Conservation (phyloP, 2,113 vertebrate species). For the Myiagra hebetior region DNA sequence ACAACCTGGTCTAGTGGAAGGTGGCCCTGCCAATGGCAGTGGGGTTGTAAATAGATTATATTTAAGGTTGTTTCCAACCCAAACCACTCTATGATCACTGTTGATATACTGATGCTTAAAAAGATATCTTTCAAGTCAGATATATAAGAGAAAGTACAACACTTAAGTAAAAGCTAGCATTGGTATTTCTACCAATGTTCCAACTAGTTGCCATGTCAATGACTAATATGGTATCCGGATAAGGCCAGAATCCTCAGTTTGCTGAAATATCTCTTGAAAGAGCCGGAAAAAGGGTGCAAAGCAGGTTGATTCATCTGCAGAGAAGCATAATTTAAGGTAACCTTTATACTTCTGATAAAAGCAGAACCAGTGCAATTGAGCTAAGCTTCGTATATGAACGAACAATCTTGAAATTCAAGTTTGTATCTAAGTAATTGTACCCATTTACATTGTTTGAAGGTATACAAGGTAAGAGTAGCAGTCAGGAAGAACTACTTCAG, state of each 20-base stretch:
- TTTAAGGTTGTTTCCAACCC: no score
- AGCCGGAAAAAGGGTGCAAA: neutral
- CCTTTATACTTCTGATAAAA: neutral
- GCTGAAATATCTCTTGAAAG: neutral
- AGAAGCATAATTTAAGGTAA: neutral
- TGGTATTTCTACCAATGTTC: neutral
- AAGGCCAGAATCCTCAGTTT: neutral
- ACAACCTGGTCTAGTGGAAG: no score
- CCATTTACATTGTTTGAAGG: neutral
- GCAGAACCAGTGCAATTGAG: neutral
- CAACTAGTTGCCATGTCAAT: neutral
- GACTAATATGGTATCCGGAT: neutral
- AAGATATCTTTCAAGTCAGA: neutral
- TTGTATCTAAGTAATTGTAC: neutral
- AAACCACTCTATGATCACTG: neutral
- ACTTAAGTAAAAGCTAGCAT: neutral
- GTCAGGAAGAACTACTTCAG: neutral
- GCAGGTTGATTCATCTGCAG: neutral
- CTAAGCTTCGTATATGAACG: neutral
- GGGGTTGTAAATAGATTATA: no score
- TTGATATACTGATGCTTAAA: neutral
- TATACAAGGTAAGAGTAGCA: neutral
- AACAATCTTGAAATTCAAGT: neutral
- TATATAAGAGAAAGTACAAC: neutral
- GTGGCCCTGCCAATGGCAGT: no score